phyloP scores from a whole-genome alignment of 2,888 invertebrate genomes.

The Alsophila aescularia region DNA sequence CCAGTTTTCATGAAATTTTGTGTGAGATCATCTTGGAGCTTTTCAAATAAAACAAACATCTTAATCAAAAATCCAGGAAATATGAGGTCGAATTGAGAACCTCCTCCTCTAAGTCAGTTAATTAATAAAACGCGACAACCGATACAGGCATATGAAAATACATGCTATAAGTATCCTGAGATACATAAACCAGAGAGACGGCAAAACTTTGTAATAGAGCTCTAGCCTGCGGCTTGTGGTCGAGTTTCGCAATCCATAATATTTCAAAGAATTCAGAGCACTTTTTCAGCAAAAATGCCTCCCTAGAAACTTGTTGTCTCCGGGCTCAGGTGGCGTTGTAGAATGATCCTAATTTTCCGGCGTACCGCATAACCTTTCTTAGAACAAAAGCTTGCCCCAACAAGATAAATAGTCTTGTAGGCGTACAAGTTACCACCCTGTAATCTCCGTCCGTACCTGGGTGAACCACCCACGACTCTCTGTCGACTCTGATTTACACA shows the following conservation, averaged over 20 bases:
- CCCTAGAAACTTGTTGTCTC: slow-evolving; percentile 1
- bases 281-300: neutral
- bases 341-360: slow-evolving; percentile 8
- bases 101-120: no score
- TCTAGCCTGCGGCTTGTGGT: no score
- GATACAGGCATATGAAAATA: no score
- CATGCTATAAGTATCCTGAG: no score
- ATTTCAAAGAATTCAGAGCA: neutral
- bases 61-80: no score
- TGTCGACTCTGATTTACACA: neutral
- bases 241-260: neutral
- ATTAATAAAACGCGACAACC: no score
- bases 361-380: slow-evolving; percentile 8
- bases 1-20: no score
- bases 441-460: neutral
- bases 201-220: no score
- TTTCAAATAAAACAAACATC: no score
- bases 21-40: no score
- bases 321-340: neutral
- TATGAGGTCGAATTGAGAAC: no score
- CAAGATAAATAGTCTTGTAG: slow-evolving; percentile 13
- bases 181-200: no score
- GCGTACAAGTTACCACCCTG: slow-evolving; percentile 2
- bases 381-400: slow-evolving; percentile 11
- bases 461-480: neutral